A percentile compares a stretch with the other conserved stretches of the same genome.
Evolutionary conservation across 2,113 vertebrate genomes (phyloP).

Genomic region (Cyanoderma ruficeps): DNA sequence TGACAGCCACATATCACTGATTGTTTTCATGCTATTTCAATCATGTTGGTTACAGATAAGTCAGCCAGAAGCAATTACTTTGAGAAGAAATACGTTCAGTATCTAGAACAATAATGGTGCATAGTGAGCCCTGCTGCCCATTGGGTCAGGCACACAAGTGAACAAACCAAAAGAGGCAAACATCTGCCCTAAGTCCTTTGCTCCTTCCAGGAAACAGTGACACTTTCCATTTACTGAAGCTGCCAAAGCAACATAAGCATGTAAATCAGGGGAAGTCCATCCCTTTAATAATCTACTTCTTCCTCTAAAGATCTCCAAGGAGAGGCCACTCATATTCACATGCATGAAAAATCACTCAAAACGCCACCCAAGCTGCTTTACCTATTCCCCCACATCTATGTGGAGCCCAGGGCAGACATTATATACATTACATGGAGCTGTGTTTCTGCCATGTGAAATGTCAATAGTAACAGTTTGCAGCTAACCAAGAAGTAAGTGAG

Average conservation of each 20-base stretch:
- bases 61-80: conserved; percentile 38
- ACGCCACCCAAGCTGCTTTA: background rate
- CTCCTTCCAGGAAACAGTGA: background rate
- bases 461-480: background rate
- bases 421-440: background rate
- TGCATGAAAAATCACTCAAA: background rate
- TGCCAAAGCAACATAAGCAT: background rate
- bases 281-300: background rate
- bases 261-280: background rate
- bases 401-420: background rate
- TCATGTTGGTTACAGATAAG: conserved; percentile 23
- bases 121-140: background rate
- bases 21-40: conserved; percentile 19
- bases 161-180: background rate
- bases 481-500: background rate
- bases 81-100: conserved; percentile 4
- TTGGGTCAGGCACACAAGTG: background rate
- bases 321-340: background rate
- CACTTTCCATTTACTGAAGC: background rate
- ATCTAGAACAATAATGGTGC: background rate
- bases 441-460: background rate
- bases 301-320: background rate
- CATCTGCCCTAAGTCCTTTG: background rate
- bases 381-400: background rate
- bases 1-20: background rate